These are phyloP conservation scores for Clepsis dumicolana DNA, from an alignment of 2,888 invertebrate species.

Conservation along the genomic window DNA sequence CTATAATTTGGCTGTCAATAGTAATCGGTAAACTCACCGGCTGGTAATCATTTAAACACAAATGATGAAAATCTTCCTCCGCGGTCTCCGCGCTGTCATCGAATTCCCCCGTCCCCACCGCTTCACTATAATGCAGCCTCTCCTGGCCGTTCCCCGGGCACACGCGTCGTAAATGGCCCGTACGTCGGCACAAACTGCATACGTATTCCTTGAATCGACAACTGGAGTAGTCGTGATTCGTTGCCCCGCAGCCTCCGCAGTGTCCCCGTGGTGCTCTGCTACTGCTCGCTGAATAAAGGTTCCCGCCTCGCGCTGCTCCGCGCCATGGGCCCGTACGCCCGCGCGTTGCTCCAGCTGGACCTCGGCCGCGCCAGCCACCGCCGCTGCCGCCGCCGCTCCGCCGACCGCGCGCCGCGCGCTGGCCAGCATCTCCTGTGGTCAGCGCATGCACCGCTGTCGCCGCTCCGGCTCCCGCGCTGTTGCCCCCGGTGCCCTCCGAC, in stretches of 20 bases:
- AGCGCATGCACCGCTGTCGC: conserved; percentile 8
- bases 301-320: background rate
- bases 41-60: conserved; percentile 8
- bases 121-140: background rate
- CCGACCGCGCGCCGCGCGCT: background rate
- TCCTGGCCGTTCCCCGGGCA: conserved; percentile 15
- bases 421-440: too few species aligned
- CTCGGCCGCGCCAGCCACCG: too few species aligned
- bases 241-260: conserved; percentile 9
- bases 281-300: too few species aligned
- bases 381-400: background rate
- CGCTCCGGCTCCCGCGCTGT: too few species aligned
- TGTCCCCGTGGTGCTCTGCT: background rate
- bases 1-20: background rate
- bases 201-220: conserved; percentile 10
- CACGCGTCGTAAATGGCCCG: conserved; percentile 31
- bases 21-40: conserved; percentile 4
- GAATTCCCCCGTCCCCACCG: background rate
- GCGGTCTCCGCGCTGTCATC: conserved; percentile 3
- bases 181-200: conserved; percentile 26
- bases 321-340: background rate
- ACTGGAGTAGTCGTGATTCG: background rate
- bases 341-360: background rate
- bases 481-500: background rate
- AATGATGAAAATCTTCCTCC: background rate